phyloP scores from a whole-genome alignment of 2,888 invertebrate species.

The Panzeria rudis region DNA sequence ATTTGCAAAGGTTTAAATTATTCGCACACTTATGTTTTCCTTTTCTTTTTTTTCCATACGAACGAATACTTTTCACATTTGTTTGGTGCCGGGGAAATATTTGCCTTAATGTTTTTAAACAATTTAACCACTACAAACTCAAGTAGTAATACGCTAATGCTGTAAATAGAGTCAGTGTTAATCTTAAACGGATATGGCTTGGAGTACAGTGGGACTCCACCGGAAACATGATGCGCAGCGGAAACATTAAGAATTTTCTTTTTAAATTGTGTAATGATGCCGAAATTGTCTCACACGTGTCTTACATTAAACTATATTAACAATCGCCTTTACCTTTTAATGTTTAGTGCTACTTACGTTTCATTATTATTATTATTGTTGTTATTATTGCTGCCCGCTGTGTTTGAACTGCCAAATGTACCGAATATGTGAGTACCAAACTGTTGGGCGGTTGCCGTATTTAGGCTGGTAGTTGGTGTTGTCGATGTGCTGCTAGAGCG shows the following conservation, averaged over 20 bases:
- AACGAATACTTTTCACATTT: constrained; percentile 12
- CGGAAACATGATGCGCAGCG: constrained; percentile 82
- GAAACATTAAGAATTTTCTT: constrained; percentile 79
- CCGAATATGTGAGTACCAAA: constrained; percentile 89
- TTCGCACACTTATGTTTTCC: constrained; percentile 51
- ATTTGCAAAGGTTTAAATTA: constrained; percentile 36
- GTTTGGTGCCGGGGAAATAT: constrained; percentile 47
- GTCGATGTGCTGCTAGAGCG: constrained; percentile 75
- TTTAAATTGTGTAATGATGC: constrained; percentile 66
- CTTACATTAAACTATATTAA: constrained; percentile 58
- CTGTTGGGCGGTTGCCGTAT: constrained; percentile 85
- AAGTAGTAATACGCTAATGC: constrained; percentile 5
- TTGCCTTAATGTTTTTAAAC: constrained; percentile 62
- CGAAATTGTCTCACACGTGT: constrained; percentile 64
- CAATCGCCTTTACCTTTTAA: constrained; percentile 32
- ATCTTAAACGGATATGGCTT: constrained; percentile 67
- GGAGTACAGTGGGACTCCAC: constrained; percentile 43
- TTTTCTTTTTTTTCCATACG: not conserved
- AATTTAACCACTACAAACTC: constrained; percentile 55
- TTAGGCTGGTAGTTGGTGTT: constrained; percentile 78
- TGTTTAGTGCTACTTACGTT: constrained; percentile 60
- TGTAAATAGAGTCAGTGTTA: constrained; percentile 66
- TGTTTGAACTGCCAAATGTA: constrained; percentile 83
- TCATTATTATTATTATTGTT: constrained; percentile 53
- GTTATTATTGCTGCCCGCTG: constrained; percentile 51